A percentile compares a stretch with the other conserved stretches of the same genome.
Conservation (phyloP, 2,888 invertebrate genomes). For the Caenorhabditis sp. region DNA sequence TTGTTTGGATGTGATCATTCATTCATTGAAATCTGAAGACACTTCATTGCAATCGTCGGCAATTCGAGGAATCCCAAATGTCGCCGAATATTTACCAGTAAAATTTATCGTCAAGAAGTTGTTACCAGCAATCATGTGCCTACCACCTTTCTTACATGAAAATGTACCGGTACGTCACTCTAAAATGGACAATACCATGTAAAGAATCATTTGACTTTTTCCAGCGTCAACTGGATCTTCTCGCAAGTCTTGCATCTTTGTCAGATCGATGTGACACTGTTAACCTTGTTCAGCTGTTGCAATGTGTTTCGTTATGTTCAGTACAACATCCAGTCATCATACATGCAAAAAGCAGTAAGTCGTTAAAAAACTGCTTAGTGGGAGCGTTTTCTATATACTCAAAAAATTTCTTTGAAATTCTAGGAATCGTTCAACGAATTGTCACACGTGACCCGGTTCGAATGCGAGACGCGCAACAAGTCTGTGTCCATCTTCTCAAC, state of each 20-base stretch:
- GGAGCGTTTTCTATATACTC: too few relatives aligned
- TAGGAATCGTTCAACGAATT: conserved; percentile 67
- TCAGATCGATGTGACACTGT: conserved; percentile 66
- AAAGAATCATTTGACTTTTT: conserved; percentile 4
- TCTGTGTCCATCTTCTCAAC: conserved; percentile 65
- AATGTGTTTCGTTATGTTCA: conserved; percentile 58
- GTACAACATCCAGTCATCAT: conserved; percentile 68
- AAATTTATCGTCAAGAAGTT: conserved; percentile 59
- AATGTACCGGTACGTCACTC: conserved; percentile 66
- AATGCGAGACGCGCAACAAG: conserved; percentile 58
- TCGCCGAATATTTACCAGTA: conserved; percentile 63
- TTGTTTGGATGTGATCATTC: conserved; percentile 58
- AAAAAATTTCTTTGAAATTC: too few relatives aligned
- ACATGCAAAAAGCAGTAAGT: conserved; percentile 56
- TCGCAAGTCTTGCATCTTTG: conserved; percentile 59
- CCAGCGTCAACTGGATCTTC: conserved; percentile 66
- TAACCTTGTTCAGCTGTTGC: conserved; percentile 54
- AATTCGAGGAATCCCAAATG: conserved; percentile 58
- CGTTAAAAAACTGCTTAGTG: too few relatives aligned
- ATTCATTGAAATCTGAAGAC: conserved; percentile 54
- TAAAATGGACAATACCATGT: too few relatives aligned
- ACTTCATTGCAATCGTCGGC: conserved; percentile 56
- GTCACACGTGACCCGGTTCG: conserved; percentile 66
- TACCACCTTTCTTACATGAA: conserved; percentile 62
- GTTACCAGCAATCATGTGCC: conserved; percentile 59